Percentiles rank a stretch among this genome's conserved stretches.
Evolutionary conservation across 2,113 vertebrate genomes (phyloP).

Genomic region (Fulmarus glacialis): DNA sequence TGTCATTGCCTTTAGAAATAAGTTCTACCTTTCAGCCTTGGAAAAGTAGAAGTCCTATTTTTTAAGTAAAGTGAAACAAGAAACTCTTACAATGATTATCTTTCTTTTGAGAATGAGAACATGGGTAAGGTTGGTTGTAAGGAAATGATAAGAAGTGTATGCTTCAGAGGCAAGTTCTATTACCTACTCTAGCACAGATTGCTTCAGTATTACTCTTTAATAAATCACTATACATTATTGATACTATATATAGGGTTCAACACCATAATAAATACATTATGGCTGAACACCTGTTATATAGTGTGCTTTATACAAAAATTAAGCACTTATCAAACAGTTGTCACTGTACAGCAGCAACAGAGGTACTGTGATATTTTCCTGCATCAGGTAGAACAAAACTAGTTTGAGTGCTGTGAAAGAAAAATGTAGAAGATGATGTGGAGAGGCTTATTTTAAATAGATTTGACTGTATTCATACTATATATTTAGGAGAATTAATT

Average conservation of each 20-base stretch:
- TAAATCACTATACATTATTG: background rate
- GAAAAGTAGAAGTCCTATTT: background rate
- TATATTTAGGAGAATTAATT: background rate
- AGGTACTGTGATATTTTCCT: background rate
- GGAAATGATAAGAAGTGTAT: accelerated
- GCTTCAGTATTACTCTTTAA: background rate
- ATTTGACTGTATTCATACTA: background rate
- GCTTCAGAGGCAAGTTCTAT: background rate
- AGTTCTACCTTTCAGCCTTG: background rate
- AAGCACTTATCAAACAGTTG: background rate
- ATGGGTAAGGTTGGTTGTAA: background rate
- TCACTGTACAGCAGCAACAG: background rate
- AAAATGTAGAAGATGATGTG: background rate
- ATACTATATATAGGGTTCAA: background rate
- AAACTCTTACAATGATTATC: background rate
- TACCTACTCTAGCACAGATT: background rate
- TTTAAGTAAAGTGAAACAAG: background rate
- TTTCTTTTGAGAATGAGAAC: background rate
- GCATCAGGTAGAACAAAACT: background rate
- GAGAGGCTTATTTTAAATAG: background rate
- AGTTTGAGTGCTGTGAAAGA: background rate
- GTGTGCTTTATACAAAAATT: background rate
- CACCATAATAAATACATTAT: background rate
- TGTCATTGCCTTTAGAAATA: background rate
- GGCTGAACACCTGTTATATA: background rate